Percentiles rank a stretch among this genome's conserved stretches.
Conservation (phyloP, 2,888 invertebrate genomes). For the Dasypolia templi region DNA sequence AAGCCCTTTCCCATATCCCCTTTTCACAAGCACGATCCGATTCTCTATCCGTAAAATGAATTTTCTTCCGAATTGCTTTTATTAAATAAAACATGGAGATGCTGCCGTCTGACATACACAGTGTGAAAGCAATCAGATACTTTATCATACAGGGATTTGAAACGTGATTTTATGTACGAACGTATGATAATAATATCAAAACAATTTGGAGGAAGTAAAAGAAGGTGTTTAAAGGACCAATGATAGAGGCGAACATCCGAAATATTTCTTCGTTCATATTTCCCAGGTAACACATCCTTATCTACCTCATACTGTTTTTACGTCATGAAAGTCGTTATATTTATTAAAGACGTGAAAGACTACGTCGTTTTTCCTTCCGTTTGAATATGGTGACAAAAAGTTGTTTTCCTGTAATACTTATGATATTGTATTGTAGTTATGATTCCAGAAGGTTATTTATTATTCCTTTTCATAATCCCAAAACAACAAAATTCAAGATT, state of each 20-base stretch:
- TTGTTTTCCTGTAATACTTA: background rate
- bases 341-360: slow-evolving; percentile 35
- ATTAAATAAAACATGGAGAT: slow-evolving; percentile 36
- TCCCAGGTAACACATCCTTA: slow-evolving; percentile 4
- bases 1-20: slow-evolving; percentile 7
- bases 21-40: slow-evolving; percentile 19
- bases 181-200: background rate
- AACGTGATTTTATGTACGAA: slow-evolving; percentile 8
- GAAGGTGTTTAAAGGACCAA: slow-evolving; percentile 11
- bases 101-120: slow-evolving; percentile 8
- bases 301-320: slow-evolving; percentile 6
- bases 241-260: background rate
- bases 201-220: background rate
- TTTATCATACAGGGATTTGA: slow-evolving; percentile 15
- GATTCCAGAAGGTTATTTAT: background rate
- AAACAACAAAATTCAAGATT: background rate
- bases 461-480: background rate
- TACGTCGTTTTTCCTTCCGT: slow-evolving; percentile 19
- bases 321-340: slow-evolving; percentile 29
- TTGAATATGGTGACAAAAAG: slow-evolving; percentile 9
- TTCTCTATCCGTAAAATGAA: slow-evolving; percentile 10
- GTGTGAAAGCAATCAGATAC: slow-evolving; percentile 21
- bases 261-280: background rate
- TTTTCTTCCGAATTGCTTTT: slow-evolving; percentile 16
- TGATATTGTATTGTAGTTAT: background rate